Conservation (phyloP, 2,888 invertebrate species). For the Noctua janthina region DNA sequence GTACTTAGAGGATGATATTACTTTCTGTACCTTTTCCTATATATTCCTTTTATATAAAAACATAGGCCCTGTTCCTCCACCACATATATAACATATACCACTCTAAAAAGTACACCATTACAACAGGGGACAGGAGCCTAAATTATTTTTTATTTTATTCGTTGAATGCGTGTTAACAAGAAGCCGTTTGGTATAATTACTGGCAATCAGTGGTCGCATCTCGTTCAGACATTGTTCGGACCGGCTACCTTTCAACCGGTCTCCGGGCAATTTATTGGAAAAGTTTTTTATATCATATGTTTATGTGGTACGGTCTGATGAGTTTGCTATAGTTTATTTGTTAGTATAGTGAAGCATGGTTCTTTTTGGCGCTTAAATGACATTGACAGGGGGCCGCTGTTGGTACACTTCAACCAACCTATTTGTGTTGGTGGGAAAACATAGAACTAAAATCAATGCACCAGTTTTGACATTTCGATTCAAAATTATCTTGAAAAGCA, state of each 20-base stretch:
- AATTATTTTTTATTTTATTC: constrained; percentile 57
- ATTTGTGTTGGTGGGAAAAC: too few species aligned
- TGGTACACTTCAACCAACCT: too few species aligned
- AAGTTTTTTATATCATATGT: constrained; percentile 36
- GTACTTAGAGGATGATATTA: background rate
- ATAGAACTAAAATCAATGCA: too few species aligned
- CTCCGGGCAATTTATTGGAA: constrained; percentile 51
- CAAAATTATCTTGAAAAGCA: too few species aligned
- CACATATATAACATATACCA: background rate
- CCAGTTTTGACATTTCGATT: too few species aligned
- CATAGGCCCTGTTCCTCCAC: background rate
- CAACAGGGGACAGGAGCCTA: constrained; percentile 47
- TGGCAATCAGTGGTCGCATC: constrained; percentile 64
- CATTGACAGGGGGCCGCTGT: too few species aligned
- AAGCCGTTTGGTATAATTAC: constrained; percentile 67
- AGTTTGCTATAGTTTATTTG: background rate
- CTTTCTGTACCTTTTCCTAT: background rate
- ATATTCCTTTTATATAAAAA: background rate
- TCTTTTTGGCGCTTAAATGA: background rate
- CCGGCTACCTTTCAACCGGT: constrained; percentile 56
- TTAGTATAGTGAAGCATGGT: background rate
- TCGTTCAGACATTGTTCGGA: constrained; percentile 62
- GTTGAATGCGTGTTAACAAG: constrained; percentile 65
- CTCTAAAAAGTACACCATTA: constrained; percentile 1
- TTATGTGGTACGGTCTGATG: constrained; percentile 29